Evolutionary conservation across 1,140 invertebrate species (phyloP), one percentile per base, ranked within the genome.

Genomic region (Scaptomyza montana): DNA sequence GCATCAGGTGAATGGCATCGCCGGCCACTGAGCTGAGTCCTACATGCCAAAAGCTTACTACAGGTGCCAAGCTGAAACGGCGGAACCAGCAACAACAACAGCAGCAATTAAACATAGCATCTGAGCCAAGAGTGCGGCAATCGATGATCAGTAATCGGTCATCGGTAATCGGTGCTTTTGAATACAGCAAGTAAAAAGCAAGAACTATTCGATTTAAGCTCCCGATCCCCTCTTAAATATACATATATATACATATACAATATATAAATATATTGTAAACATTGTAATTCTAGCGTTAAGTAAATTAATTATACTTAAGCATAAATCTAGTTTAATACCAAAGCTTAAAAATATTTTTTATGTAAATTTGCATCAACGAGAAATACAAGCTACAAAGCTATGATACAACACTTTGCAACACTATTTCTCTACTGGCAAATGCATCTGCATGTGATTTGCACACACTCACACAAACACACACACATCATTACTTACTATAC

Each of bases 281-380:
- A 56, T 65, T 75, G 73, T 80, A 77, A 74, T 85, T 47, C 47
- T 89, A 86, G 87, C 53, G 51, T 57, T 89, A 87, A 81, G 86
- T 89, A 89, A 89, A 90, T 80, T 87, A 87, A 90, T 90, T 87
- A 86, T 69, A 73, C 45, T 56, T 90, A 87, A 90, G 82, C 71
- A 74, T 90, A 90, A 82, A 77, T 90, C 87, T 90, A 90, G 86
- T 90, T 63, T 90, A 90, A 90, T 90, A 90, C 86, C 86, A 90
- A 90, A 90, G 86, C 64, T 87, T 77, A 72, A 80, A 71, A 66
- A 70, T 90, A 87, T 87, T 50, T 61, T 80, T 65, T 50, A 68
- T 77, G 75, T 78, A 55, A 78, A 78, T 64, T 64, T 67, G 33
- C 74, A 49, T 45, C 66, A 59, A 54, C 16, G 45, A 21, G 39